A percentile compares a stretch with the other conserved stretches of the same genome.
These are phyloP conservation scores for Acanthoscelides obtectus DNA, from an alignment of 2,888 invertebrate genomes.

Conservation along the genomic window DNA sequence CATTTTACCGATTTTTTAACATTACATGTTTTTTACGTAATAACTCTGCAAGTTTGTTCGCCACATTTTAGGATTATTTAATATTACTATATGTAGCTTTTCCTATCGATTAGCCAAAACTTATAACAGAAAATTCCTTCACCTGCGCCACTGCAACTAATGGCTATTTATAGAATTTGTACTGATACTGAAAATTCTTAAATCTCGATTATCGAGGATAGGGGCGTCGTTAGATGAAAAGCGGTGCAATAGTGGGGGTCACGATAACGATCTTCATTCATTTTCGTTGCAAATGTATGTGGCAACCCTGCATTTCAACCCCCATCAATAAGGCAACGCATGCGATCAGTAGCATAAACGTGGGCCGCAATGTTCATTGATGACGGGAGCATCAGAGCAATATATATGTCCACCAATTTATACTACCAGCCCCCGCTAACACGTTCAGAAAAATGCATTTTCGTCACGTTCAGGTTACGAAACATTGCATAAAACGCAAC, in stretches of 20 bases:
- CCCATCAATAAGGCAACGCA: not conserved
- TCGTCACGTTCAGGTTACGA: not conserved
- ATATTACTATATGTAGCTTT: too few species aligned
- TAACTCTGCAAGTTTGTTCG: too few species aligned
- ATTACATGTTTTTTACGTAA: too few species aligned
- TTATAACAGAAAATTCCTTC: too few species aligned
- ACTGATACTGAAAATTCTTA: too few species aligned
- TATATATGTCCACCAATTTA: not conserved
- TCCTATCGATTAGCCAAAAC: too few species aligned
- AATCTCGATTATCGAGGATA: too few species aligned
- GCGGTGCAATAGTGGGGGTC: not conserved
- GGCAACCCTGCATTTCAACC: not conserved
- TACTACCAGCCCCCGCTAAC: not conserved
- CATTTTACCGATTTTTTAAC: too few species aligned
- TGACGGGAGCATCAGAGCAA: not conserved
- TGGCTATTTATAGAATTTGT: too few species aligned
- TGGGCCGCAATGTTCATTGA: not conserved
- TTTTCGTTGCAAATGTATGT: not conserved
- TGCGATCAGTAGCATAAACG: not conserved
- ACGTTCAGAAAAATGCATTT: not conserved
- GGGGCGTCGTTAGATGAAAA: not conserved
- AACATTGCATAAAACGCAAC: too few species aligned
- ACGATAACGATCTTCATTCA: not conserved
- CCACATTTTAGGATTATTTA: too few species aligned
- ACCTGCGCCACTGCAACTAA: too few species aligned